Conservation (phyloP, 2,113 vertebrate genomes). For the Nerophis lumbriciformis region DNA sequence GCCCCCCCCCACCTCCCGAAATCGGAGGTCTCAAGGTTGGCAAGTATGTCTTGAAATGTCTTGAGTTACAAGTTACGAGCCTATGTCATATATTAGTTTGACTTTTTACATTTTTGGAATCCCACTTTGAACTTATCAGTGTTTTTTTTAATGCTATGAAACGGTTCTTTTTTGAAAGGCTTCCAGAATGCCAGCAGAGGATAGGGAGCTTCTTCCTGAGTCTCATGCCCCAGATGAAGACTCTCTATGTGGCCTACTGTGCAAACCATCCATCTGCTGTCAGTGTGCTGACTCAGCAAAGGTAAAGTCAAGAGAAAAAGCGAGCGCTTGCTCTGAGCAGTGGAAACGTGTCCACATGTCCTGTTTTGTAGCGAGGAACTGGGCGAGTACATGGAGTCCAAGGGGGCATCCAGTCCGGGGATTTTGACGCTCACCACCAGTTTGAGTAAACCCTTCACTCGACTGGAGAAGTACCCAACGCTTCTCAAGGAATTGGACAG, state of each 20-base stretch:
- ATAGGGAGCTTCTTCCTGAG: constrained; percentile 91
- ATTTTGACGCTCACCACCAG: constrained; percentile 89
- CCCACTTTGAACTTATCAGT: not conserved
- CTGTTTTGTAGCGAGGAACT: constrained; percentile 80
- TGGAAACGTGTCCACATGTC: not conserved
- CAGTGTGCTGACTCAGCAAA: constrained; percentile 89
- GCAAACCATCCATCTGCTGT: constrained; percentile 93
- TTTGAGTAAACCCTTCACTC: constrained; percentile 94
- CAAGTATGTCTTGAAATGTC: no score
- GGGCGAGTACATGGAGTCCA: constrained; percentile 94
- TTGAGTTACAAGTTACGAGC: no score
- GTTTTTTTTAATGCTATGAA: not conserved
- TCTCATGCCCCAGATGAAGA: constrained; percentile 87
- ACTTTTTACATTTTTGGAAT: no score
- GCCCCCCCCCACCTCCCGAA: no score
- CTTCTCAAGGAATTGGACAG: constrained; percentile 94
- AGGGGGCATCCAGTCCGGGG: constrained; percentile 85
- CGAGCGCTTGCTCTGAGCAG: no score
- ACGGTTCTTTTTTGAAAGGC: constrained; percentile 59
- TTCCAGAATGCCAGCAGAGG: constrained; percentile 88
- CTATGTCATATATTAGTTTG: no score
- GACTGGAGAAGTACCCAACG: constrained; percentile 91
- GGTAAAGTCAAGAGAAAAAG: constrained; percentile 58
- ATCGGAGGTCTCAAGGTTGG: no score
- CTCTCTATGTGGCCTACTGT: constrained; percentile 86